A percentile compares a stretch with the other conserved stretches of the same genome.
Conservation (phyloP, 2,113 vertebrate species). For the Platichthys stellatus region DNA sequence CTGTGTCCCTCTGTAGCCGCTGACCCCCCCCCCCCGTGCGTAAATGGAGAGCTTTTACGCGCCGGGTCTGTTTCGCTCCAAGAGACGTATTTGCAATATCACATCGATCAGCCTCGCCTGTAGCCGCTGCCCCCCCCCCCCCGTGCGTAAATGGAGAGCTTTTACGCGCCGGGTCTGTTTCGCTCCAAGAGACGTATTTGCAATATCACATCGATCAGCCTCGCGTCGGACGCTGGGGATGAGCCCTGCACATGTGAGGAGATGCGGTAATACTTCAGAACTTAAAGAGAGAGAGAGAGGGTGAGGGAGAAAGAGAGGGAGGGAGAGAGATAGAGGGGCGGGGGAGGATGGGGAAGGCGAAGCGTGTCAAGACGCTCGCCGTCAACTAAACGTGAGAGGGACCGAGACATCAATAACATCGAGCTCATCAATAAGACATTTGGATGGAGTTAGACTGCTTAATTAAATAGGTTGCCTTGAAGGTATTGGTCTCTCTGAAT, state of each 20-base stretch:
- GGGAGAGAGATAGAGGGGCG: conserved; percentile 4
- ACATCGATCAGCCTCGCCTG: conserved; percentile 30
- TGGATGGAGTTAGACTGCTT: conserved; percentile 68
- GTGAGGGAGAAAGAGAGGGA: conserved; percentile 2
- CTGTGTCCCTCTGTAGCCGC: conserved; percentile 28
- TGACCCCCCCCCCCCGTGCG: conserved; percentile 57
- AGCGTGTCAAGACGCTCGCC: conserved; percentile 57
- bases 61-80: conserved; percentile 45
- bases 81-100: conserved; percentile 57
- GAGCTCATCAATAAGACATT: conserved; percentile 62
- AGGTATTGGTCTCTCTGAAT: conserved; percentile 39
- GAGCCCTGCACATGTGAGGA: conserved; percentile 54
- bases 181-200: conserved; percentile 48
- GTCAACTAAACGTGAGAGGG: conserved; percentile 59
- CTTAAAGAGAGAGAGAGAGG: conserved; percentile 12
- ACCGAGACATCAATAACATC: conserved; percentile 65
- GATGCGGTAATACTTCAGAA: conserved; percentile 67
- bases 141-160: conserved; percentile 75
- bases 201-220: conserved; percentile 47
- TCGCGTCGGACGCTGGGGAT: conserved; percentile 33
- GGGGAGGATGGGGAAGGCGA: conserved; percentile 48
- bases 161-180: conserved; percentile 70
- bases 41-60: conserved; percentile 80
- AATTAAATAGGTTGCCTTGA: conserved; percentile 61
- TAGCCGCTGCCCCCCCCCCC: no score